Base-by-base conservation (phyloP, 2,113 vertebrate species). In the Garra rufa region DNA sequence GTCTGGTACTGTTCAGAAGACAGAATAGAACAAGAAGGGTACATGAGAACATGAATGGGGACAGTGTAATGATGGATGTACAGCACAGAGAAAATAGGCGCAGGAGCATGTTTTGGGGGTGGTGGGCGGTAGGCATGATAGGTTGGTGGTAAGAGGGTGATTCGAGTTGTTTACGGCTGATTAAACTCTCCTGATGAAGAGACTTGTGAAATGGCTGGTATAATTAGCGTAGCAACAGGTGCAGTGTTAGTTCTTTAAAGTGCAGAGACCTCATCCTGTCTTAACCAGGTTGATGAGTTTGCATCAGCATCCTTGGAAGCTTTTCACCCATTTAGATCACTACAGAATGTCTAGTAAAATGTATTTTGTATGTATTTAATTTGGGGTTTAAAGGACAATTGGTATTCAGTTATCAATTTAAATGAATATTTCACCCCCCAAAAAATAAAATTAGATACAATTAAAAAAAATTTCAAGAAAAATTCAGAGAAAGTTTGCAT, bases 1-100 rank as follows among this genome's bases (percentile, higher is more conserved):
- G 43, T 88, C 82, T 88, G 81, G 87, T 82, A 38, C 78, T 67
- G 61, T 77, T 65, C 26, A 69, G 26, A 85, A 71, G 63, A 87
- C 28, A 82, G 81, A 77, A 87, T 30, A 77, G 19, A 61, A 80
- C 69, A 81, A n/a, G 84, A 85, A 80, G 9, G 71, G 75, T 81
- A 85, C 83, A 87, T 59, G 48, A 19, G 34, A 76, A 46, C 7
- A 30, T 78, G 76, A 85, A 48, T 50, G 43, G 21, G 79, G 73
- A 69, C 80, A 55, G 26, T 30, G 19, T 52, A 85, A 81, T 28
- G 10, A 43, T 78, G 26, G 19, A 48, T 48, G 26, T 44, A 48
- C 15, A 59, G 15, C 34, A 52, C 9, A 28, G 26, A 28, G 7
- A 3, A 4, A 19, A 81, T 6, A 21, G 30, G 38, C 17, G 30